Evolutionary conservation across 2,888 invertebrate genomes (phyloP).

Genomic region (Tryphoninae sp.): DNA sequence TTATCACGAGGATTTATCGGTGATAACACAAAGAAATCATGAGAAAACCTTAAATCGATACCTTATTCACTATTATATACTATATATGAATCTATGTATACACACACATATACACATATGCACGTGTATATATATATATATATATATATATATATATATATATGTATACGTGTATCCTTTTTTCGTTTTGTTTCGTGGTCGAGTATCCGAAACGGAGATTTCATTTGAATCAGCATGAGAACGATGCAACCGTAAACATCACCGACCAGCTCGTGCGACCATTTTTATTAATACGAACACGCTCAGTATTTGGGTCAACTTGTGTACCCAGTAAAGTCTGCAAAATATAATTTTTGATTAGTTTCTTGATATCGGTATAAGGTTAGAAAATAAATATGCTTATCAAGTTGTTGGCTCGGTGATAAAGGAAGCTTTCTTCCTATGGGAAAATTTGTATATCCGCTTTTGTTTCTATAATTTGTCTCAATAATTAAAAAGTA

Average conservation of each 20-base stretch:
- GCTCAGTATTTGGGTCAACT: conserved; percentile 84
- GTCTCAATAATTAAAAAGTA: conserved; percentile 30
- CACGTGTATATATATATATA: not conserved
- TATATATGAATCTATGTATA: not conserved
- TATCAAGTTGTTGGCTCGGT: conserved; percentile 2
- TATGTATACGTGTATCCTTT: conserved; percentile 15
- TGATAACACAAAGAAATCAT: conserved; percentile 20
- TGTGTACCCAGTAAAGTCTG: conserved; percentile 88
- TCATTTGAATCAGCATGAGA: conserved; percentile 21
- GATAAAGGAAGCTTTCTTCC: not conserved
- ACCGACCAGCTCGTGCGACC: conserved; percentile 74
- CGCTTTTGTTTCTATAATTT: not conserved
- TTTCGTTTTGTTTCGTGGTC: conserved; percentile 20
- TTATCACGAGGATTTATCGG: conserved; percentile 10
- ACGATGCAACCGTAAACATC: conserved; percentile 64
- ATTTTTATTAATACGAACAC: conserved; percentile 84
- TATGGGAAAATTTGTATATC: not conserved
- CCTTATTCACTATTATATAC: conserved; percentile 20
- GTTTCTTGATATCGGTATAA: not conserved
- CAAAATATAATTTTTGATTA: conserved; percentile 69
- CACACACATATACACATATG: not conserved
- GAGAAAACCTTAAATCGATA: conserved; percentile 14
- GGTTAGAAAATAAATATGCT: not conserved
- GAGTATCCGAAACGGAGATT: conserved; percentile 17
- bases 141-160: not conserved